Percentiles rank a stretch among this genome's conserved stretches.
phyloP scores from a whole-genome alignment of 2,797 vertebrate species.

The Ambastaia sidthimunki region DNA sequence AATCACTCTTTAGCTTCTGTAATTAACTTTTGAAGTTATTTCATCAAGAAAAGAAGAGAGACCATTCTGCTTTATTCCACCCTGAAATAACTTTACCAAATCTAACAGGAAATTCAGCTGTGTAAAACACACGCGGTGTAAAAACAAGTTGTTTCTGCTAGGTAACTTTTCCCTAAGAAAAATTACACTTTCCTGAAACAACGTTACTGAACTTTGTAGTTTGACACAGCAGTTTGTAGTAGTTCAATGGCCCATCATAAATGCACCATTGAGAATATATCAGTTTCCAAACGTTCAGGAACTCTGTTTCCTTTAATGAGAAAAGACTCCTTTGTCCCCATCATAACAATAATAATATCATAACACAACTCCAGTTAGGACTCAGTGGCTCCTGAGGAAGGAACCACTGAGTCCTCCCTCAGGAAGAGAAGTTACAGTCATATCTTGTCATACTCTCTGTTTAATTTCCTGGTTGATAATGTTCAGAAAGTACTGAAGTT shows the following conservation, averaged over 20 bases:
- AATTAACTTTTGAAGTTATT: constrained; percentile 42
- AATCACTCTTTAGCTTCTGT: constrained; percentile 29
- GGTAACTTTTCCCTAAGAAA: background rate
- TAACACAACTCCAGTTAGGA: background rate
- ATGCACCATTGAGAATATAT: background rate
- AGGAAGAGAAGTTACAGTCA: background rate
- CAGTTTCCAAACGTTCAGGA: constrained; percentile 3
- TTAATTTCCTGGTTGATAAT: constrained; percentile 18
- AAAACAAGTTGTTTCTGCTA: background rate
- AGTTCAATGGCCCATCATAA: background rate
- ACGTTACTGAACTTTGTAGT: background rate
- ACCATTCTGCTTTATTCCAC: background rate
- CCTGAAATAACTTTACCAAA: background rate
- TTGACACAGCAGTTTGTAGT: background rate
- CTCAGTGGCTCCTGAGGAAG: background rate
- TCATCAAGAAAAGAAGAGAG: constrained; percentile 14
- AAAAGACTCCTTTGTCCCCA: background rate
- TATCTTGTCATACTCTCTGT: background rate
- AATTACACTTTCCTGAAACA: background rate
- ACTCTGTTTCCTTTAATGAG: background rate
- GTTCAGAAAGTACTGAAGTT: background rate
- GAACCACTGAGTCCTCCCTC: too few relatives aligned
- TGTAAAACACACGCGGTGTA: background rate
- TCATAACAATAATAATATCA: background rate
- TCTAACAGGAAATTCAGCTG: background rate